Evolutionary conservation across 1,140 invertebrate species (phyloP).

Genomic region (Apis laboriosa): DNA sequence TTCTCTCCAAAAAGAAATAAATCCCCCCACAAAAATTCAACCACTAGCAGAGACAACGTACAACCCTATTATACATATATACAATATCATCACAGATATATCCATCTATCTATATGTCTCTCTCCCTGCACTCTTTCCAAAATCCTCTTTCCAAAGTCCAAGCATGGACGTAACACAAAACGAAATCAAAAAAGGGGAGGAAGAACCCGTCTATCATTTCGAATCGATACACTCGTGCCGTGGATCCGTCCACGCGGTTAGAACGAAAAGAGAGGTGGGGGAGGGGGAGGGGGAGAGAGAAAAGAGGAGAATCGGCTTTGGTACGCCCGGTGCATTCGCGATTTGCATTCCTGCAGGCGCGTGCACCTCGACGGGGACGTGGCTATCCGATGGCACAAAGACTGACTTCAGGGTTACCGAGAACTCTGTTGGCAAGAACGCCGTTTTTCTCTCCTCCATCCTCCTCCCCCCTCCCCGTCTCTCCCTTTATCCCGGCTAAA

Average conservation of each 20-base stretch:
- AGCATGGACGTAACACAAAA: no score
- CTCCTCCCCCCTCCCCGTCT: neutral
- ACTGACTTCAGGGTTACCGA: constrained; percentile 64
- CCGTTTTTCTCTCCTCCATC: constrained; percentile 48
- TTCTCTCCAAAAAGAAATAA: no score
- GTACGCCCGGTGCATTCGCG: constrained; percentile 50
- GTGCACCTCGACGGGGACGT: constrained; percentile 47
- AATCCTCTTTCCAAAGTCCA: no score
- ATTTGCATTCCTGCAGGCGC: constrained; percentile 64
- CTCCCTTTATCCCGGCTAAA: neutral
- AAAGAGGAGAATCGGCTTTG: constrained; percentile 21
- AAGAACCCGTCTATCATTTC: neutral
- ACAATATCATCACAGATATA: no score
- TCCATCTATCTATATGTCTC: no score
- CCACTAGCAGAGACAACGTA: no score
- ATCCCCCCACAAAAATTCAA: no score
- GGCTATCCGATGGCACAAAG: constrained; percentile 63
- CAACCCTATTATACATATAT: no score
- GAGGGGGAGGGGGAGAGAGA: neutral
- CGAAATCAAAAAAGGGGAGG: no score
- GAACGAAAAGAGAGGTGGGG: no score
- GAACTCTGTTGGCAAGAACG: constrained; percentile 61
- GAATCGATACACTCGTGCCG: neutral
- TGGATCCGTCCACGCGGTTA: no score
- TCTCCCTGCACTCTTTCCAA: no score